Evolutionary conservation across 2,113 vertebrate genomes (phyloP).

Genomic region (Pseudonaja textilis): DNA sequence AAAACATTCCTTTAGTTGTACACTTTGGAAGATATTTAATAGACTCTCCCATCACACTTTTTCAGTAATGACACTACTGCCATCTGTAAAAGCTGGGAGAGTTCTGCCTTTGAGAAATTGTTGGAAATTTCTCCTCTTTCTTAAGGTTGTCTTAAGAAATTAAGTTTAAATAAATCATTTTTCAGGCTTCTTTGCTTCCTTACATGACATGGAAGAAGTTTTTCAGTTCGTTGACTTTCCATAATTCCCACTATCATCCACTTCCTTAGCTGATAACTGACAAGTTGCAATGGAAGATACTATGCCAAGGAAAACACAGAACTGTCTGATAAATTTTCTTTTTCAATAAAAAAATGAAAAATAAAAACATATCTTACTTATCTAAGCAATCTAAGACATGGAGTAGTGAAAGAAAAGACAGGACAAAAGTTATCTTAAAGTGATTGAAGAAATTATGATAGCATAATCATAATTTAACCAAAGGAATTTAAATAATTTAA

Average conservation of each 20-base stretch:
- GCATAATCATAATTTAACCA: neutral
- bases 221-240: neutral
- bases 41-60: neutral
- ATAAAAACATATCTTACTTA: neutral
- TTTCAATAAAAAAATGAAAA: neutral
- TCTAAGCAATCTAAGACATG: neutral
- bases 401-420: neutral
- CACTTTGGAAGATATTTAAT: neutral
- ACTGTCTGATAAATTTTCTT: neutral
- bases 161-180: neutral
- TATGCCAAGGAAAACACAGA: neutral
- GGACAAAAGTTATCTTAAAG: neutral
- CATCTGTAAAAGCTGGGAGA: neutral
- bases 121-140: neutral
- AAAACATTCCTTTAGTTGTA: neutral
- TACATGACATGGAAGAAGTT: neutral
- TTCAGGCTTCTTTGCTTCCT: neutral
- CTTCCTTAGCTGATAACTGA: neutral
- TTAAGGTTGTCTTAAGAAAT: neutral
- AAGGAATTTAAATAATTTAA: neutral
- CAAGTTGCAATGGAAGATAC: neutral
- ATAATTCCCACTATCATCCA: neutral
- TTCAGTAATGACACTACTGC: neutral
- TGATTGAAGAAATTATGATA: neutral
- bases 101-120: neutral